Evolutionary conservation across 2,797 vertebrate genomes (phyloP), one percentile per base, ranked within the genome.

Genomic region (Jordanella pulchra): DNA sequence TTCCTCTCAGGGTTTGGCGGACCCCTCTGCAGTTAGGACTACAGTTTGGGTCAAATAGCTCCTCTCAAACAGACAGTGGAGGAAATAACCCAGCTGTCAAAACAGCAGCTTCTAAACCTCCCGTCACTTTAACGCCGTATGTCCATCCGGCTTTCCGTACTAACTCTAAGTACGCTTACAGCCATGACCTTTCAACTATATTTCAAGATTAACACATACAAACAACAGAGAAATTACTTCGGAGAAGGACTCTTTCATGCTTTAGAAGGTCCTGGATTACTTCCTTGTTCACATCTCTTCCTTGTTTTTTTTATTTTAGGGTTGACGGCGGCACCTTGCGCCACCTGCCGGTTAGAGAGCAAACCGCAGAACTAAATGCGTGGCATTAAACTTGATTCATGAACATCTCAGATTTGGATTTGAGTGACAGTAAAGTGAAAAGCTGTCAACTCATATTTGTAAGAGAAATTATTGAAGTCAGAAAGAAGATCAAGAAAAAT

Each of bases 221-320:
- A 21, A 27, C 0, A 6, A 13, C 12, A 47, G 1, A 11, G 28
- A 39, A 18, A 42, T 54, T 10, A 21, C n/a, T 23, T 1, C 17
- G n/a, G 15, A 21, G 17, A 2, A 10, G 6, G 35, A 71, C 69
- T 50, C 51, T 39, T 7, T 66, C 67, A 65, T 68, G 18, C 47
- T 65, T 54, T 30, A 11, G 44, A 30, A 42, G 35, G 14, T 82
- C 66, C 81, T n/a, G 70, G 58, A 18, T 3, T 25, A 90, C 89
- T 93, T 94, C 93, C 93, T 90, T 79, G 89, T 92, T 74, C 74
- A 53, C 32, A 2, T 18, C 71, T 89, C 83, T 89, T 84, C 87
- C 15, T 88, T 84, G 74, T 56, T 14, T 44, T 0, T 44, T 32
- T 3, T 0, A 2, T 4, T 1, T 27, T 7, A 4, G 0, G 13